Evolutionary conservation across 2,888 invertebrate species (phyloP).

Genomic region (Leptura quadrifasciata): DNA sequence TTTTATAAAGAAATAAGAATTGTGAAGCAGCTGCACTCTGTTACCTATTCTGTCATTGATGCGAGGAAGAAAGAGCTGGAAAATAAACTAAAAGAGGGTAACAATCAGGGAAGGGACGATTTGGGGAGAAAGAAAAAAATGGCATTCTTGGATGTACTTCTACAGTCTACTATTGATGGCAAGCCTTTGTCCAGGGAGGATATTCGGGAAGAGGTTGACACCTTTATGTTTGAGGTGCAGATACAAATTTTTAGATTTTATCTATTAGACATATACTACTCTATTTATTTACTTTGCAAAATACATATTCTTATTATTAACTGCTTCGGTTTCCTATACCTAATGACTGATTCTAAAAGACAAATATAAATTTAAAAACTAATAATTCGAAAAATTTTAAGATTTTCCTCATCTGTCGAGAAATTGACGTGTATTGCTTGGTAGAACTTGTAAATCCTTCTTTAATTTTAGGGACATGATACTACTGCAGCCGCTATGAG

Average conservation of each 20-base stretch:
- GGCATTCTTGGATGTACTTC: conserved; percentile 81
- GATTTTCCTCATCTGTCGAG: too few relatives aligned
- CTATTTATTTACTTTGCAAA: too few relatives aligned
- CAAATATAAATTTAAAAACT: too few relatives aligned
- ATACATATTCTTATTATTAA: too few relatives aligned
- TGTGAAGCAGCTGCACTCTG: conserved; percentile 74
- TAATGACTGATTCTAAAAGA: too few relatives aligned
- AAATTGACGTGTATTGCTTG: too few relatives aligned
- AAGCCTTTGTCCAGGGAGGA: conserved; percentile 77
- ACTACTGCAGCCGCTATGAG: conserved; percentile 73
- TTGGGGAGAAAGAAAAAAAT: conserved; percentile 75
- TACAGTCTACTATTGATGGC: conserved; percentile 76
- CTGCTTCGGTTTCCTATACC: too few relatives aligned
- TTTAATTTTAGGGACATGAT: conserved; percentile 71
- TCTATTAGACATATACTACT: too few relatives aligned
- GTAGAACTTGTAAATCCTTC: too few relatives aligned
- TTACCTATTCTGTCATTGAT: conserved; percentile 77
- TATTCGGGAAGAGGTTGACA: conserved; percentile 83
- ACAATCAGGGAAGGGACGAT: conserved; percentile 1
- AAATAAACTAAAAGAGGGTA: conserved; percentile 48
- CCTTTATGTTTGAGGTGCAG: conserved; percentile 83
- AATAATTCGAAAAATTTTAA: too few relatives aligned
- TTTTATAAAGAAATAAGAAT: conserved; percentile 77
- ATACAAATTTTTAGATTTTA: too few relatives aligned
- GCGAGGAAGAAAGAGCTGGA: conserved; percentile 15